phyloP scores from a whole-genome alignment of 2,797 vertebrate genomes.

The Ataeniobius toweri region DNA sequence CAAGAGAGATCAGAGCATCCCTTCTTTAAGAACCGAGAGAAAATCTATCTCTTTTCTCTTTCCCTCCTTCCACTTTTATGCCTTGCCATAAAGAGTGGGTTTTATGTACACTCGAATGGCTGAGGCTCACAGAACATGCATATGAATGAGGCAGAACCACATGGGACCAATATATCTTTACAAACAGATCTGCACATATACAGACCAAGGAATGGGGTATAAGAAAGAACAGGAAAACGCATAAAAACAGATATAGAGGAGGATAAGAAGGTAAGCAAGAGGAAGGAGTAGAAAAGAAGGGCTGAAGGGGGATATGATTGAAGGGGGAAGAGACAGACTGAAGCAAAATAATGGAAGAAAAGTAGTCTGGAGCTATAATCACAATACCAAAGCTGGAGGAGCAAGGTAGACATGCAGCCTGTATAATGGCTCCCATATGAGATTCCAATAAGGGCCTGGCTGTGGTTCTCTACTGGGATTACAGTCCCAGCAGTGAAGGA shows the following conservation, averaged over 20 bases:
- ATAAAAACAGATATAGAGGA: slow-evolving; percentile 50
- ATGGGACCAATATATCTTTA: slow-evolving; percentile 74
- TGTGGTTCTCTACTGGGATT: slow-evolving; percentile 60
- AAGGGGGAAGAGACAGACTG: slow-evolving; percentile 47
- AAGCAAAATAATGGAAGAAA: slow-evolving; percentile 44
- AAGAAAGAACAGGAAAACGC: slow-evolving; percentile 37
- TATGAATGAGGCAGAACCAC: slow-evolving; percentile 77
- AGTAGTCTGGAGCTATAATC: slow-evolving; percentile 69
- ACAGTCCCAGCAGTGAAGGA: slow-evolving; percentile 47
- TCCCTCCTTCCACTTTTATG: slow-evolving; percentile 75
- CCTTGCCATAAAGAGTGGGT: slow-evolving; percentile 76
- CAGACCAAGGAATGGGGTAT: slow-evolving; percentile 23
- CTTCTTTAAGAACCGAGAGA: slow-evolving; percentile 73
- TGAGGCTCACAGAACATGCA: slow-evolving; percentile 78
- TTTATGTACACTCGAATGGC: slow-evolving; percentile 83
- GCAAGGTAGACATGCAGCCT: slow-evolving; percentile 65
- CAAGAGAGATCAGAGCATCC: slow-evolving; percentile 73
- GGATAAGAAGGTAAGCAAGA: slow-evolving; percentile 40
- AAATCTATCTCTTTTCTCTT: slow-evolving; percentile 72
- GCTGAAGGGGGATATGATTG: slow-evolving; percentile 35
- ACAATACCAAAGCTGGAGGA: slow-evolving; percentile 71
- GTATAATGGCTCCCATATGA: slow-evolving; percentile 74
- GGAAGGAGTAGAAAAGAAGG: slow-evolving; percentile 39
- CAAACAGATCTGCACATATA: slow-evolving; percentile 70
- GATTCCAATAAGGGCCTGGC: slow-evolving; percentile 74